A percentile compares a stretch with the other conserved stretches of the same genome.
phyloP scores from a whole-genome alignment of 2,113 vertebrate species.

The Piprites chloris region DNA sequence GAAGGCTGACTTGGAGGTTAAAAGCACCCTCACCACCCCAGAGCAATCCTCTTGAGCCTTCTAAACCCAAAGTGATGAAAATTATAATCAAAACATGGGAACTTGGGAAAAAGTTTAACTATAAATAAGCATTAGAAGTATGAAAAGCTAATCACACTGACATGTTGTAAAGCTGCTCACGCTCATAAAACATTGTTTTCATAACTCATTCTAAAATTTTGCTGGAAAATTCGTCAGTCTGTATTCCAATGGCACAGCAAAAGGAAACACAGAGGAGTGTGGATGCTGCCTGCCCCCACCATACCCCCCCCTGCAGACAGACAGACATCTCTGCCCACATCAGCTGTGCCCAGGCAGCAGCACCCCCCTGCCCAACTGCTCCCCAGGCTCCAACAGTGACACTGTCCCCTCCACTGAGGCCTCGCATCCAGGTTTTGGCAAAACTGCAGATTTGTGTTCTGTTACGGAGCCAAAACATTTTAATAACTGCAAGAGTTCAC shows the following conservation, averaged over 20 bases:
- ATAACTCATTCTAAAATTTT: neutral
- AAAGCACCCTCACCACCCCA: neutral
- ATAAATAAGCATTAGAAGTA: neutral
- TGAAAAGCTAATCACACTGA: rapidly evolving
- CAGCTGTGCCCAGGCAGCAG: neutral
- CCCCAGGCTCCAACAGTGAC: neutral
- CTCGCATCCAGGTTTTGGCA: neutral
- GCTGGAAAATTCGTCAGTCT: neutral
- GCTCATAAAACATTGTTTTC: neutral
- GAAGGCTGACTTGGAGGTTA: neutral
- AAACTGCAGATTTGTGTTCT: neutral
- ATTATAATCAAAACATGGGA: neutral
- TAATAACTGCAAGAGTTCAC: neutral
- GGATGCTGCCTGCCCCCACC: neutral
- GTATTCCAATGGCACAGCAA: neutral
- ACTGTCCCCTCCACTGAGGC: neutral
- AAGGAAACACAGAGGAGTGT: rapidly evolving
- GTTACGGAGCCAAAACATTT: neutral
- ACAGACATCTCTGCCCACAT: neutral
- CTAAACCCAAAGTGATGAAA: neutral
- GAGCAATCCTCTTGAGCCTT: neutral
- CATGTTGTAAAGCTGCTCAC: neutral
- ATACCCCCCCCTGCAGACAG: rapidly evolving
- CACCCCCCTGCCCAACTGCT: neutral
- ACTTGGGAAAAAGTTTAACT: neutral